Base-by-base conservation (phyloP, 2,888 invertebrate genomes). In the Tridacna gigas region DNA sequence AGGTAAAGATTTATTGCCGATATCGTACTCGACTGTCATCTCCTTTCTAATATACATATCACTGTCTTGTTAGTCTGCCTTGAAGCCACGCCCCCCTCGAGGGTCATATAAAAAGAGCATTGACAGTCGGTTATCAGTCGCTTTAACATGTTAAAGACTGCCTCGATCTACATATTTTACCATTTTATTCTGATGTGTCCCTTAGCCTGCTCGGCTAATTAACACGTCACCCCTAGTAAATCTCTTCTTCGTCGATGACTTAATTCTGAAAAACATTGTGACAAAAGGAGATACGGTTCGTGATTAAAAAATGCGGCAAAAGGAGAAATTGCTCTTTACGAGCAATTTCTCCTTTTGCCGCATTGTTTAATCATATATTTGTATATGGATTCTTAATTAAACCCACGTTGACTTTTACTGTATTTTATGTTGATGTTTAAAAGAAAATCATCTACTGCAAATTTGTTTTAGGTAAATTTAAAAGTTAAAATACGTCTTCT, bases 1-100 rank as follows among this genome's bases (percentile, higher is more conserved):
- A 20, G 9, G 37, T 13, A 28, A n/a, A 69, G 51, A 71, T 71
- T 71, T 71, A 71, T 71, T 51, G 9, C n/a, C 71, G 71, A 37
- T 51, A 51, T 48, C 71, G 0, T 26, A 1, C 22, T 13, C 25
- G 11, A 11, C 25, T 47, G 71, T 71, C 71, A 51, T 25, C 71
- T 22, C 9, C 48, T 26, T 13, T 51, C 25, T 51, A 71, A 48
- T 51, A 71, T 45, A 71, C 48, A 71, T 71, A 26, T 71, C 71
- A 51, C 71, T 71, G 71, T 51, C 71, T 51, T 71, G 71, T 47
- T 69, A 69, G 26, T 18, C 47, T 25, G 15, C 25, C 63, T 13
- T 25, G 15, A 63, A 25, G 25, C 4, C 63, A 63, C 63, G 63
- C 63, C 63, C 63, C 37, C 25, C 63, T 63, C 63, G 63, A 37